phyloP scores from a whole-genome alignment of 2,113 vertebrate genomes.

The Antigone vipio region DNA sequence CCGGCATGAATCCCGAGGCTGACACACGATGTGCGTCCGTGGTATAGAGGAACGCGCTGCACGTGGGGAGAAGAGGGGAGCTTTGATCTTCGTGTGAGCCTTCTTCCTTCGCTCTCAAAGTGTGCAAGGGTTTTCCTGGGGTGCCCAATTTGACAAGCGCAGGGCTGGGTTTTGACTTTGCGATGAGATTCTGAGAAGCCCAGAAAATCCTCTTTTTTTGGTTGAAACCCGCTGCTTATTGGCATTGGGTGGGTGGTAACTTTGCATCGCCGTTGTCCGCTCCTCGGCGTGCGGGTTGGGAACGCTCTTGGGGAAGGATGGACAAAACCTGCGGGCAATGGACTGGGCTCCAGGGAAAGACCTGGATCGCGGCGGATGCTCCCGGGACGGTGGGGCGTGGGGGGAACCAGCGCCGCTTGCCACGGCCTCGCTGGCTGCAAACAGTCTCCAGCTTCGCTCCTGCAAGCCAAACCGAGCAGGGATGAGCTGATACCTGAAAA shows the following conservation, averaged over 20 bases:
- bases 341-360: neutral
- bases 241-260: neutral
- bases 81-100: neutral
- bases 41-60: neutral
- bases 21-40: fast-evolving
- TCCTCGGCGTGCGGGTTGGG: fast-evolving
- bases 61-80: neutral
- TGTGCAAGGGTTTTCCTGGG: fast-evolving
- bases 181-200: neutral
- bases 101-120: neutral
- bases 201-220: neutral
- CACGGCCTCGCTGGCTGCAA: neutral
- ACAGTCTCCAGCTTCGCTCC: neutral
- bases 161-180: neutral
- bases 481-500: neutral
- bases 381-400: fast-evolving
- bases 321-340: neutral
- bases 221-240: neutral
- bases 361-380: neutral
- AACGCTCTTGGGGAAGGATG: neutral
- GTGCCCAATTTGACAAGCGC: fast-evolving
- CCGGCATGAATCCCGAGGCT: fast-evolving
- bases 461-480: neutral
- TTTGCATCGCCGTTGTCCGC: fast-evolving
- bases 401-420: neutral